phyloP scores from a whole-genome alignment of 2,888 invertebrate species.

The Agrotis exclamationis region DNA sequence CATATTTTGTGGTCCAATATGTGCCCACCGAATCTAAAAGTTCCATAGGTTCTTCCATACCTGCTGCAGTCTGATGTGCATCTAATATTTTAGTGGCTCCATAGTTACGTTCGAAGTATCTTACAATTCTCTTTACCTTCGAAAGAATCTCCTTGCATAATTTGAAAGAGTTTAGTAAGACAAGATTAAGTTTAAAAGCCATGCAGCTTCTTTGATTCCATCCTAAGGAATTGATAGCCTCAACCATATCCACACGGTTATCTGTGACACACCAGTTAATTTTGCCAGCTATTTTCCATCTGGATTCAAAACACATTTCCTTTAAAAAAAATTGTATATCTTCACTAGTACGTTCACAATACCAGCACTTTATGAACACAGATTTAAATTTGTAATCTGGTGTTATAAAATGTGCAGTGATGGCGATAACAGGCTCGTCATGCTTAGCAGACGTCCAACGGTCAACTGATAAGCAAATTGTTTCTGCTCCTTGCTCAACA shows the following conservation, averaged over 20 bases:
- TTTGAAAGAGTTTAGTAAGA: constrained; percentile 11
- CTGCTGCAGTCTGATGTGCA: constrained; percentile 1
- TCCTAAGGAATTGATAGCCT: constrained; percentile 11
- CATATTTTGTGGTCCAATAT: constrained; percentile 27
- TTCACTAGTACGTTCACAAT: background rate
- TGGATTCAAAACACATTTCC: constrained; percentile 12
- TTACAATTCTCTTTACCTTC: background rate
- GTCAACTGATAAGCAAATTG: constrained; percentile 32
- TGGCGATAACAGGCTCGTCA: constrained; percentile 12
- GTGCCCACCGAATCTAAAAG: background rate
- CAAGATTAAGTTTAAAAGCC: constrained; percentile 2
- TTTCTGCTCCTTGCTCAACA: constrained; percentile 2
- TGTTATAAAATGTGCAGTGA: constrained; percentile 34
- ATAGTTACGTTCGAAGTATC: background rate
- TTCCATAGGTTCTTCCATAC: constrained; percentile 10
- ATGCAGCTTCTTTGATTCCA: constrained; percentile 14
- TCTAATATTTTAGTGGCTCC: background rate
- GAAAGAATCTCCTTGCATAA: background rate
- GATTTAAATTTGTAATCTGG: constrained; percentile 32
- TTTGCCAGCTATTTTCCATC: constrained; percentile 17
- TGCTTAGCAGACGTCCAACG: constrained; percentile 3
- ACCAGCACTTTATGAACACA: constrained; percentile 16
- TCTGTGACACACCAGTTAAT: constrained; percentile 29
- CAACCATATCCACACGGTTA: background rate
- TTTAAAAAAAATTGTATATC: constrained; percentile 1